A percentile compares a stretch with the other conserved stretches of the same genome.
Conservation (phyloP, 2,888 invertebrate species). For the Phalera bucephala region DNA sequence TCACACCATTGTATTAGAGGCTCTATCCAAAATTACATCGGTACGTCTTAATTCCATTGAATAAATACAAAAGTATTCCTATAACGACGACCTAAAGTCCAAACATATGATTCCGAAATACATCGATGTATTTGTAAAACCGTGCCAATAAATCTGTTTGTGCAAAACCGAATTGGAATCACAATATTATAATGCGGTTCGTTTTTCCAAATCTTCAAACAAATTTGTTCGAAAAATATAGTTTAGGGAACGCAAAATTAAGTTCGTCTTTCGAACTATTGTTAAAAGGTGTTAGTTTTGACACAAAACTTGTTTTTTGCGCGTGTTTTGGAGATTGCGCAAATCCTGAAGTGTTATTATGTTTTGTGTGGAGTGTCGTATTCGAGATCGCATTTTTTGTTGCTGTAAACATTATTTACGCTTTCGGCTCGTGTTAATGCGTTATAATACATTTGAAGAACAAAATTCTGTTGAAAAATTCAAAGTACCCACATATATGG, state of each 20-base stretch:
- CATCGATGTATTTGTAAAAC: conserved; percentile 3
- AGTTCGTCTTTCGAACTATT: conserved; percentile 8
- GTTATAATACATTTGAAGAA: conserved; percentile 1
- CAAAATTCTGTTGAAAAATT: conserved; percentile 3
- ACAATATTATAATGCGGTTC: conserved; percentile 17
- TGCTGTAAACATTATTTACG: conserved; percentile 11
- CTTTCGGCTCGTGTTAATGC: conserved; percentile 13
- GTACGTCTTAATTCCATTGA: conserved; percentile 5
- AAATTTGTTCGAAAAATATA: neutral
- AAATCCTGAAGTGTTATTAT: conserved; percentile 38
- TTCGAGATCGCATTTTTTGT: conserved; percentile 21
- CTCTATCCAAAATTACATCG: neutral
- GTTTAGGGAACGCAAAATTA: conserved; percentile 3
- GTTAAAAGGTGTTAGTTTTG: conserved; percentile 45
- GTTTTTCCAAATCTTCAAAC: too few species aligned
- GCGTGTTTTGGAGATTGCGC: conserved; percentile 42
- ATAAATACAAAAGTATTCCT: neutral
- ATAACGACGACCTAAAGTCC: neutral
- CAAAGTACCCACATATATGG: too few species aligned
- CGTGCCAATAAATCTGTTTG: conserved; percentile 19
- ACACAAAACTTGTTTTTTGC: conserved; percentile 43
- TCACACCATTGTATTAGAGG: conserved; percentile 15
- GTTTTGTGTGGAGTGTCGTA: conserved; percentile 25
- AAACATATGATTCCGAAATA: conserved; percentile 3
- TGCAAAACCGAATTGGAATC: conserved; percentile 13